Conservation (phyloP, 2,888 invertebrate genomes). For the Globia sparganii region DNA sequence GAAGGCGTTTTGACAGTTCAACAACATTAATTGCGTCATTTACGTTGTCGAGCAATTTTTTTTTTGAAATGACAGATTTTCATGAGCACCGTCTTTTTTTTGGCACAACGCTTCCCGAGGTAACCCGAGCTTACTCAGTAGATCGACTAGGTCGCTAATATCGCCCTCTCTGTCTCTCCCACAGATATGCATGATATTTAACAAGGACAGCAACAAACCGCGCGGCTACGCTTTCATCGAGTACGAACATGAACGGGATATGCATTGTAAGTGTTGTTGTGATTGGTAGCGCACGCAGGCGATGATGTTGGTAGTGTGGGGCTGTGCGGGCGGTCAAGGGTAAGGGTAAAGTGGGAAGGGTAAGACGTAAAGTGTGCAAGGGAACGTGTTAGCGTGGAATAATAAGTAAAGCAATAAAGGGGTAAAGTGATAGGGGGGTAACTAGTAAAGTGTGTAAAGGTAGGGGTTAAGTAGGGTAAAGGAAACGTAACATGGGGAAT, state of each 20-base stretch:
- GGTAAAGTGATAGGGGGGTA: not conserved
- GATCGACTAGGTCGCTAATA: not conserved
- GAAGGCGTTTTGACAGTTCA: too few species aligned
- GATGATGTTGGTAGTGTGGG: conserved; percentile 20
- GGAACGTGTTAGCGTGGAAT: not conserved
- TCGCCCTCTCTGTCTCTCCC: not conserved
- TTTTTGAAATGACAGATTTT: not conserved
- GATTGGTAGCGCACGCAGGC: conserved; percentile 5
- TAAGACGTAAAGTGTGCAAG: not conserved
- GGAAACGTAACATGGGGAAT: not conserved
- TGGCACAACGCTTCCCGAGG: not conserved
- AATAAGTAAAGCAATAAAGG: not conserved
- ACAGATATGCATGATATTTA: conserved; percentile 97
- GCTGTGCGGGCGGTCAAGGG: not conserved
- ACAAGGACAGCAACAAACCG: conserved; percentile 97
- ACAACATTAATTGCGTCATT: too few species aligned
- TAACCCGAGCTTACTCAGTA: not conserved
- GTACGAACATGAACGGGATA: conserved; percentile 99
- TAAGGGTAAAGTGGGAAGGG: conserved; percentile 5
- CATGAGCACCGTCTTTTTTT: not conserved
- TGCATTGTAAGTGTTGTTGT: conserved; percentile 98
- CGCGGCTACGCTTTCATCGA: conserved; percentile 99
- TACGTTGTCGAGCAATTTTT: too few species aligned
- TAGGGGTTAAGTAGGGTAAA: not conserved
- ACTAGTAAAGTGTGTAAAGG: not conserved